Base-by-base conservation (phyloP, 2,888 invertebrate species). In the Pimpla rufipes region DNA sequence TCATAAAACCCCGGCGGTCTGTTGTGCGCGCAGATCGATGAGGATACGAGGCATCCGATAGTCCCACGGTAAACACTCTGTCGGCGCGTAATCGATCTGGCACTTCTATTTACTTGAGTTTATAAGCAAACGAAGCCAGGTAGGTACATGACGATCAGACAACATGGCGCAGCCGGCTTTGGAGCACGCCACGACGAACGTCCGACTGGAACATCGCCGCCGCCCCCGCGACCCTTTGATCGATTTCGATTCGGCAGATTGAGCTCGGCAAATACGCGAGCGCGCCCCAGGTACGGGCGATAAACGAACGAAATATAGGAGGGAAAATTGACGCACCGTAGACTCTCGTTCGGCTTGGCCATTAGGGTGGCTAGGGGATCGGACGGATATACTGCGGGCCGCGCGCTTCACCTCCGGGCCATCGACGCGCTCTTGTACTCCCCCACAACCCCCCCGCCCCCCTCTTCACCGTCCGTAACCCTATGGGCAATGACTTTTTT, bases 241-340 rank as follows among this genome's bases (percentile, higher is more conserved):
- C 79, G 82, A 85, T 73, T 80, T 77, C 77, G 64, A 79, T 79
- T 77, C 82, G 79, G 64, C 70, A 64, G 50, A 80, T 85, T 79
- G 79, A 79, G 73, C 74, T 76, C 67, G 76, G 76, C 68, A 85
- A 82, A 82, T 82, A 83, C 75, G 55, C 42, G 57, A 40, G 29
- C 29, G 75, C 74, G 35, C 21, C 11, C 21, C 42, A 77, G 68
- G 57, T 82, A 47, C 66, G 42, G 77, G 57, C 57, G 77, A 85
- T 85, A 77, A 80, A 82, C 77, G 71, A 77, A 76, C 76, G 77
- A 80, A 82, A 85, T 80, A 82, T 82, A 55, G 71, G 50, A 77
- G 67, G 45, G 59, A 66, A 81, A 78, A 73, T 81, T 78, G 73
- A 73, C 70, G 76, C 71, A 64, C 45, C 50, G 40, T 45, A 16